These are phyloP conservation scores for Cantharis lateralis DNA, from an alignment of 2,888 invertebrate genomes.

Conservation along the genomic window DNA sequence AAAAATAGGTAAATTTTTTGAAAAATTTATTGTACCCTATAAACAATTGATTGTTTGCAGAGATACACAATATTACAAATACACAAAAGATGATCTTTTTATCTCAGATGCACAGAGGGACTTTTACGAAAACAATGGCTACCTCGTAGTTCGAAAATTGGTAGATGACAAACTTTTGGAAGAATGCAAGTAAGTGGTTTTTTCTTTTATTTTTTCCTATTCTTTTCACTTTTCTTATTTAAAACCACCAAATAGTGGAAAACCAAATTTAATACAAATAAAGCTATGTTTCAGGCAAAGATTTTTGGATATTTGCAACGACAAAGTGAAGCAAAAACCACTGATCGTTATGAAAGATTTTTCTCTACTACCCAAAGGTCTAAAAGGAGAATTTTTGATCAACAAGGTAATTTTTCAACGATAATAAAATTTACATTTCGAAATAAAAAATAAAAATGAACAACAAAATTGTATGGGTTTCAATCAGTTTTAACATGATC, in stretches of 20 bases:
- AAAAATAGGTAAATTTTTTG: too few relatives aligned
- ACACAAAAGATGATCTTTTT: conserved; percentile 51
- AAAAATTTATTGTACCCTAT: too few relatives aligned
- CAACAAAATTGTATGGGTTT: too few relatives aligned
- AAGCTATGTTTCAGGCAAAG: conserved; percentile 59
- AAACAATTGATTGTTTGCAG: too few relatives aligned
- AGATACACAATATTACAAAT: conserved; percentile 42
- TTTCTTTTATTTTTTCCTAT: too few relatives aligned
- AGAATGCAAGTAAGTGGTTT: conserved; percentile 64
- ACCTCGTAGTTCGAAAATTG: conserved; percentile 72
- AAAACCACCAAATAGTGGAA: too few relatives aligned
- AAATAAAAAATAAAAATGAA: too few relatives aligned
- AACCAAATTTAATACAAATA: too few relatives aligned
- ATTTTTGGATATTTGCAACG: conserved; percentile 73
- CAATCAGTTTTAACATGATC: too few relatives aligned
- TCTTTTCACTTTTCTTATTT: too few relatives aligned
- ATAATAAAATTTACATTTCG: too few relatives aligned
- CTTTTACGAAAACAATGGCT: conserved; percentile 84
- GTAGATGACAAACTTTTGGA: conserved; percentile 69
- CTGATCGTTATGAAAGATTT: conserved; percentile 74
- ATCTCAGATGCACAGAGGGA: conserved; percentile 65
- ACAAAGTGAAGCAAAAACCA: conserved; percentile 59
- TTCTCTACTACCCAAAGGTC: conserved; percentile 60
- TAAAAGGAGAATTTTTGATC: conserved; percentile 67
- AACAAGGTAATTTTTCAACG: too few relatives aligned